Percentiles rank a stretch among this genome's conserved stretches.
phyloP scores from a whole-genome alignment of 2,888 invertebrate species.

The Tachina lurida region DNA sequence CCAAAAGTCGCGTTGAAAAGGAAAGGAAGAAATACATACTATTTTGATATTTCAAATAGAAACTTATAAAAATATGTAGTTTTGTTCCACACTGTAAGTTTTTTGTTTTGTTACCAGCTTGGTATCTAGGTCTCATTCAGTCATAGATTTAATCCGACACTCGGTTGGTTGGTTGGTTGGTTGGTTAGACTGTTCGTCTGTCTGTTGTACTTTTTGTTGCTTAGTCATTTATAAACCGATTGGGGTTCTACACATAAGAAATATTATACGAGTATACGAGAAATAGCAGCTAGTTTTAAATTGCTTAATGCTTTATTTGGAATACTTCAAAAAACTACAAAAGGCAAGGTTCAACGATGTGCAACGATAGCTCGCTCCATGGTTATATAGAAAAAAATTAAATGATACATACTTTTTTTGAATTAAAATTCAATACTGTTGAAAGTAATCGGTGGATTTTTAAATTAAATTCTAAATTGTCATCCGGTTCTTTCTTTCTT shows the following conservation, averaged over 20 bases:
- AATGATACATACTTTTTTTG: not conserved
- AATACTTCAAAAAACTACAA: slow-evolving; percentile 58
- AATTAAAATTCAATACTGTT: not conserved
- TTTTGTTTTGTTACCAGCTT: slow-evolving; percentile 37
- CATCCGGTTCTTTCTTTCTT: slow-evolving; percentile 34
- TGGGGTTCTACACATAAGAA: slow-evolving; percentile 56
- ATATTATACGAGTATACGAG: slow-evolving; percentile 48
- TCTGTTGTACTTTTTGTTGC: slow-evolving; percentile 28
- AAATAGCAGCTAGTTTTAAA: slow-evolving; percentile 59
- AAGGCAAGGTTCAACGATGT: slow-evolving; percentile 50
- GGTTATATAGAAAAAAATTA: not conserved
- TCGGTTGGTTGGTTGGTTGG: slow-evolving; percentile 21
- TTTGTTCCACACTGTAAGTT: slow-evolving; percentile 35
- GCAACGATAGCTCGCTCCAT: slow-evolving; percentile 25
- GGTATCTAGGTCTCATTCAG: slow-evolving; percentile 32
- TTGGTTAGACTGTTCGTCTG: not conserved
- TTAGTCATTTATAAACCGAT: slow-evolving; percentile 55
- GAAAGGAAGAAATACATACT: not conserved
- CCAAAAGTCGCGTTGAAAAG: too few relatives aligned
- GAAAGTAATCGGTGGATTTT: slow-evolving; percentile 13
- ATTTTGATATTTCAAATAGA: not conserved
- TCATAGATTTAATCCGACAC: slow-evolving; percentile 43
- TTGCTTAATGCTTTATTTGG: slow-evolving; percentile 56
- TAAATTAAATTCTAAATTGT: slow-evolving; percentile 1
- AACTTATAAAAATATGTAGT: not conserved